phyloP scores from a whole-genome alignment of 2,888 invertebrate genomes.

The Cecidostiba fungosa region DNA sequence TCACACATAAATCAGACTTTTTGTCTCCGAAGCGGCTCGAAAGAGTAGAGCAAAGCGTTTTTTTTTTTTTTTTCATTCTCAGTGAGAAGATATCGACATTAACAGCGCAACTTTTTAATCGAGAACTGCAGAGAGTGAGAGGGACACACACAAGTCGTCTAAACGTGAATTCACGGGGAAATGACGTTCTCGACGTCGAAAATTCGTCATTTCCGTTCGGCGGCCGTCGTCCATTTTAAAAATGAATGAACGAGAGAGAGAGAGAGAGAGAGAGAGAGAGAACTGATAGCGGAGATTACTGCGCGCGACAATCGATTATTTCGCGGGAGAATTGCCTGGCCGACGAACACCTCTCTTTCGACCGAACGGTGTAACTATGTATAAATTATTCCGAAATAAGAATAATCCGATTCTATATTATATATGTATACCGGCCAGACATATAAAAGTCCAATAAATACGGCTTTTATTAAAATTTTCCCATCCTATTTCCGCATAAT shows the following conservation, averaged over 20 bases:
- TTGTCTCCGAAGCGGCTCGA: neutral
- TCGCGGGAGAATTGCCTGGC: slow-evolving; percentile 19
- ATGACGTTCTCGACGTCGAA: neutral
- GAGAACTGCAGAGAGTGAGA: no score
- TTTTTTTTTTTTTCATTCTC: no score
- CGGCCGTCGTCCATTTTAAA: slow-evolving; percentile 21
- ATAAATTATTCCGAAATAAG: neutral
- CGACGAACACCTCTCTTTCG: neutral
- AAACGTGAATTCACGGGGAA: slow-evolving; percentile 4
- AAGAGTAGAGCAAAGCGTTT: neutral
- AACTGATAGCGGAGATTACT: slow-evolving; percentile 11
- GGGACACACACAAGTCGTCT: neutral
- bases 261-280: no score
- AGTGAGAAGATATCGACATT: no score
- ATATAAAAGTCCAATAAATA: no score
- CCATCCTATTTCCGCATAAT: no score
- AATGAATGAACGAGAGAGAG: neutral
- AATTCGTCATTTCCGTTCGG: slow-evolving; percentile 51
- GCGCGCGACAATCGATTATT: slow-evolving; percentile 17
- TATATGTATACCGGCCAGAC: no score
- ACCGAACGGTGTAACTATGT: neutral
- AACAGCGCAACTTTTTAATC: no score
- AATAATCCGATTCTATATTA: no score
- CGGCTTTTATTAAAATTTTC: no score
- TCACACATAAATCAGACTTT: neutral